Conservation (phyloP, 2,888 invertebrate species). For the Cheilosia variabilis region DNA sequence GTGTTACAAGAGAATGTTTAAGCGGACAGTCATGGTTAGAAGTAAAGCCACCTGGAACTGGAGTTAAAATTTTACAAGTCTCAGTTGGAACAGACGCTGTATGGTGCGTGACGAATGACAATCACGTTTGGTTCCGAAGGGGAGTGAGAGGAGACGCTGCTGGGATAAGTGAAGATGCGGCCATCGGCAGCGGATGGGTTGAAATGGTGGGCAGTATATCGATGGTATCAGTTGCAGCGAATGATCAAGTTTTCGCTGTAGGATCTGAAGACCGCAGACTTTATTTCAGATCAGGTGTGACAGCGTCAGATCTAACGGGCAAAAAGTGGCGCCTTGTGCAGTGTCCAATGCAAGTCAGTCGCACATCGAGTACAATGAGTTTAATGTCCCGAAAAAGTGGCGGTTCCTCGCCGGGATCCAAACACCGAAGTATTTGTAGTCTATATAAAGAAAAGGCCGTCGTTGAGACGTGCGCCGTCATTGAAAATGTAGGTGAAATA, state of each 20-base stretch:
- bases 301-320: conserved; percentile 90
- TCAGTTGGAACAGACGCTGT: conserved; percentile 92
- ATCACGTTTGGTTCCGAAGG: conserved; percentile 94
- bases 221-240: conserved; percentile 92
- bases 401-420: conserved; percentile 85
- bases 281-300: conserved; percentile 92
- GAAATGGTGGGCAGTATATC: conserved; percentile 95
- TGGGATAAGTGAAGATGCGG: conserved; percentile 89
- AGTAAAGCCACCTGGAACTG: conserved; percentile 89
- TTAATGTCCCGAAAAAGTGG: conserved; percentile 85
- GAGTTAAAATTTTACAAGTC: conserved; percentile 89
- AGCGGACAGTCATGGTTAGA: conserved; percentile 91
- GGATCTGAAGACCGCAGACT: conserved; percentile 92
- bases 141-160: conserved; percentile 88
- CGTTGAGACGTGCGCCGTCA: conserved; percentile 82
- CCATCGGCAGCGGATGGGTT: conserved; percentile 93
- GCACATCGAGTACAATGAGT: conserved; percentile 92
- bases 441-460: conserved; percentile 83
- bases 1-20: conserved; percentile 89
- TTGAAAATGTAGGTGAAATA: conserved; percentile 86
- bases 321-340: conserved; percentile 93
- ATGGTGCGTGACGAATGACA: conserved; percentile 91
- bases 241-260: conserved; percentile 95
- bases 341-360: conserved; percentile 92
- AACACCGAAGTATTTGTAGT: conserved; percentile 89